Evolutionary conservation across 2,888 invertebrate species (phyloP).

Genomic region (Sinelater perroti): DNA sequence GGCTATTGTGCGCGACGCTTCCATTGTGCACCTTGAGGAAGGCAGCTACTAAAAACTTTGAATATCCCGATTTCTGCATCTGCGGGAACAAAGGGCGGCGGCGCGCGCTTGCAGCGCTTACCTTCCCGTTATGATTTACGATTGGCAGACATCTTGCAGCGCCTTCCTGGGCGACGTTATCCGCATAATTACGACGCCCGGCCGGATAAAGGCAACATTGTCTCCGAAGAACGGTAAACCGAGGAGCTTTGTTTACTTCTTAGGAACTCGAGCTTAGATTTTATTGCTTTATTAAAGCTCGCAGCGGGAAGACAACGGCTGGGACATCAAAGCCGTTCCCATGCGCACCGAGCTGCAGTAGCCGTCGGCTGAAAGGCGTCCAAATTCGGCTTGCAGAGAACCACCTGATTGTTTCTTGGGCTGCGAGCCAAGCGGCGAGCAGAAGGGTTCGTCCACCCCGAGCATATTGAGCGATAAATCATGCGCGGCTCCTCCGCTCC

Average conservation of each 20-base stretch:
- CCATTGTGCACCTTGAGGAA: constrained; percentile 2
- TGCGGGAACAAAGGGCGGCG: not conserved
- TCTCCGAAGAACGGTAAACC: too few species aligned
- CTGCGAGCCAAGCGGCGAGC: too few species aligned
- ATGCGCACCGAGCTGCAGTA: constrained; percentile 2
- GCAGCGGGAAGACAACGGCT: not conserved
- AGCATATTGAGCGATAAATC: constrained; percentile 38
- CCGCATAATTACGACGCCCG: too few species aligned
- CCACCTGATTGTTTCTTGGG: not conserved
- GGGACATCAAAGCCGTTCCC: constrained; percentile 10
- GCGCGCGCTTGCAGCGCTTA: too few species aligned
- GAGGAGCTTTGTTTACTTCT: too few species aligned
- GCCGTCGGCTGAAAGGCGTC: not conserved
- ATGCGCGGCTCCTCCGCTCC: constrained; percentile 32
- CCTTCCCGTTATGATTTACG: too few species aligned
- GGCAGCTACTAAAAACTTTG: not conserved
- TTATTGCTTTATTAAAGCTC: not conserved
- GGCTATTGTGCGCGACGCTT: constrained; percentile 11
- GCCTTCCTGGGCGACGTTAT: too few species aligned
- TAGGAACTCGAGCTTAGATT: not conserved
- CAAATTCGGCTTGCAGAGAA: not conserved
- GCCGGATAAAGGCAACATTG: too few species aligned
- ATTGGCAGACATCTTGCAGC: too few species aligned
- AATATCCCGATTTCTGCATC: too few species aligned
- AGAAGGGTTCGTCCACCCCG: constrained; percentile 12